These are phyloP conservation scores for Scaptomyza parva DNA, from an alignment of 2,888 invertebrate species.

Conservation along the genomic window DNA sequence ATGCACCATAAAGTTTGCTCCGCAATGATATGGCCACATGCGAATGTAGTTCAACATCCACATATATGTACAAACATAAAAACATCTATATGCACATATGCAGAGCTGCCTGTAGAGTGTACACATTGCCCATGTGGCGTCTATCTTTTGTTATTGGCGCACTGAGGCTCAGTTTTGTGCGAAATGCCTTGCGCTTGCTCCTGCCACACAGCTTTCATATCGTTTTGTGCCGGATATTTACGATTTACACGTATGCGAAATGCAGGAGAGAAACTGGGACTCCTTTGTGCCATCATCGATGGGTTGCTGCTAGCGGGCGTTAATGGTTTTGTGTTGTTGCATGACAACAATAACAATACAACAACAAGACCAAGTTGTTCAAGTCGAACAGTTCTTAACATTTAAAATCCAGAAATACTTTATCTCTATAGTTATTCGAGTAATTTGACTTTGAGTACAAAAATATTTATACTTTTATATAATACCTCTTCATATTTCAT, in stretches of 20 bases:
- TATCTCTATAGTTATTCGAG: too few relatives aligned
- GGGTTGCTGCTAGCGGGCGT: slow-evolving; percentile 42
- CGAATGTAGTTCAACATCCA: not conserved
- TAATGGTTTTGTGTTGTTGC: slow-evolving; percentile 66
- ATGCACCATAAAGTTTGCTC: slow-evolving; percentile 40
- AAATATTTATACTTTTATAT: too few relatives aligned
- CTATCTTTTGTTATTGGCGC: slow-evolving; percentile 50
- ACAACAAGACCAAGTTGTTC: slow-evolving; percentile 6
- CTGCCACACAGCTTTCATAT: slow-evolving; percentile 48
- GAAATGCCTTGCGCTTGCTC: slow-evolving; percentile 19
- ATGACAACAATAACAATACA: slow-evolving; percentile 50
- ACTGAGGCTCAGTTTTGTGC: slow-evolving; percentile 29
- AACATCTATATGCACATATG: not conserved
- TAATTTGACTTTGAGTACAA: too few relatives aligned
- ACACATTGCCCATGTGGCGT: slow-evolving; percentile 36
- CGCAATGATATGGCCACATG: slow-evolving; percentile 26
- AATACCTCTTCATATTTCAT: too few relatives aligned
- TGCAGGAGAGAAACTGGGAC: slow-evolving; percentile 45
- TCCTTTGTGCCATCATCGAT: slow-evolving; percentile 9
- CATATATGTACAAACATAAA: slow-evolving; percentile 5
- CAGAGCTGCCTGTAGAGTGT: slow-evolving; percentile 10
- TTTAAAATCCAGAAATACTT: too few relatives aligned
- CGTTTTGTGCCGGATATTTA: slow-evolving; percentile 76
- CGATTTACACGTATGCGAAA: slow-evolving; percentile 79
- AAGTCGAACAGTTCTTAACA: too few relatives aligned